A percentile compares a stretch with the other conserved stretches of the same genome.
phyloP scores from a whole-genome alignment of 2,113 vertebrate species.

The Esox niger region DNA sequence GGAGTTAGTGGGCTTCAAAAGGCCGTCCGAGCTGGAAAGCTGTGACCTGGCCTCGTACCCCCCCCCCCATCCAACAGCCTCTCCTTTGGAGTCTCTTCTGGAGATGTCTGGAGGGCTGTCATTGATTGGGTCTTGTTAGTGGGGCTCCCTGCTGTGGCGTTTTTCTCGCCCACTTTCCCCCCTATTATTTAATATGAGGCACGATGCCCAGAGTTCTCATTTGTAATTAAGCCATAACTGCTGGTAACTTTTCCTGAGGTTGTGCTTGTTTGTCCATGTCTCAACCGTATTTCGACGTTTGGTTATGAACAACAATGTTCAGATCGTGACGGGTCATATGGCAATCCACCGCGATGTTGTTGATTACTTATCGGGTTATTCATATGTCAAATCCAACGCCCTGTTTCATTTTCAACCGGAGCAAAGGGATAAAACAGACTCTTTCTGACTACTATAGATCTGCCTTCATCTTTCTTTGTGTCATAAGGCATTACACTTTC shows the following conservation, averaged over 20 bases:
- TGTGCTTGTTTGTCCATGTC: not conserved
- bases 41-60: conserved; percentile 36
- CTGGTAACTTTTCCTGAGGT: no score
- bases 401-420: no score
- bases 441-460: conserved; percentile 46
- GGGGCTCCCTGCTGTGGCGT: conserved; percentile 44
- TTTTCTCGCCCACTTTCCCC: conserved; percentile 32
- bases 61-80: conserved; percentile 28
- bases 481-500: conserved; percentile 59
- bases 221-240: not conserved
- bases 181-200: conserved; percentile 27
- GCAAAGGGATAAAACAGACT: conserved; percentile 25
- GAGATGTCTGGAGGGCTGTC: conserved; percentile 38
- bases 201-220: not conserved
- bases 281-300: not conserved
- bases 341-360: not conserved
- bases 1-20: conserved; percentile 16
- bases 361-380: not conserved
- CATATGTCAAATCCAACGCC: not conserved
- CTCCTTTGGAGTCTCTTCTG: conserved; percentile 43
- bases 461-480: conserved; percentile 16
- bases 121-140: conserved; percentile 53
- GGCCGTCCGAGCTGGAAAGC: conserved; percentile 31
- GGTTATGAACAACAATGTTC: not conserved
- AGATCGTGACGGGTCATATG: no score